Evolutionary conservation across 2,797 vertebrate species (phyloP).

Genomic region (Hippopotamyrus pictus): DNA sequence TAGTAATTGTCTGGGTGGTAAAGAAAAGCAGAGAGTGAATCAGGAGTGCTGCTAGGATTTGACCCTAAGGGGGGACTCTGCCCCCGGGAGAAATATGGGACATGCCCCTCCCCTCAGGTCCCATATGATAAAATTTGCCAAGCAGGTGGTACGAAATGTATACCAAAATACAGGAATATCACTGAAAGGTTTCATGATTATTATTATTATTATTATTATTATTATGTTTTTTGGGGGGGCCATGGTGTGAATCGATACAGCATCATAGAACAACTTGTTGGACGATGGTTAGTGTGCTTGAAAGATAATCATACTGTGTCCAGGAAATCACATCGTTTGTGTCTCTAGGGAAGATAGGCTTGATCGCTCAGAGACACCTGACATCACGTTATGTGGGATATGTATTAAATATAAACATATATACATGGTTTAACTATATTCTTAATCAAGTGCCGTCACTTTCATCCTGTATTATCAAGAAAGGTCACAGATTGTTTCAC

Average conservation of each 20-base stretch:
- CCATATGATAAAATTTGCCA: neutral
- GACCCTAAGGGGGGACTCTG: neutral
- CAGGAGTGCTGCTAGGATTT: neutral
- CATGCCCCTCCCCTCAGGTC: neutral
- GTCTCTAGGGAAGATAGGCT: neutral
- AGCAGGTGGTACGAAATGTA: neutral
- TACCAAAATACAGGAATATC: neutral
- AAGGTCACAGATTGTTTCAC: neutral
- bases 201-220: neutral
- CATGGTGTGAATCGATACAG: neutral
- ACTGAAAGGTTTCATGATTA: neutral
- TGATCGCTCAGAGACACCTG: neutral
- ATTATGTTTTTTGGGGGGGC: neutral
- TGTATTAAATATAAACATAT: neutral
- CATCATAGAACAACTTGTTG: neutral
- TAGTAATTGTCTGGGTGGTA: slow-evolving; percentile 79
- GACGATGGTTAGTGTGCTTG: neutral
- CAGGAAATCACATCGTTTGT: neutral
- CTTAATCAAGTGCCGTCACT: neutral
- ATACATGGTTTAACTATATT: neutral
- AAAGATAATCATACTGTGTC: neutral
- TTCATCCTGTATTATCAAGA: neutral
- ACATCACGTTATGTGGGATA: neutral
- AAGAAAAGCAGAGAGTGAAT: slow-evolving; percentile 16
- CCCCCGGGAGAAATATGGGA: neutral